Evolutionary conservation across 2,113 vertebrate genomes (phyloP), one percentile per base, ranked within the genome.

Genomic region (Phainopepla nitens): DNA sequence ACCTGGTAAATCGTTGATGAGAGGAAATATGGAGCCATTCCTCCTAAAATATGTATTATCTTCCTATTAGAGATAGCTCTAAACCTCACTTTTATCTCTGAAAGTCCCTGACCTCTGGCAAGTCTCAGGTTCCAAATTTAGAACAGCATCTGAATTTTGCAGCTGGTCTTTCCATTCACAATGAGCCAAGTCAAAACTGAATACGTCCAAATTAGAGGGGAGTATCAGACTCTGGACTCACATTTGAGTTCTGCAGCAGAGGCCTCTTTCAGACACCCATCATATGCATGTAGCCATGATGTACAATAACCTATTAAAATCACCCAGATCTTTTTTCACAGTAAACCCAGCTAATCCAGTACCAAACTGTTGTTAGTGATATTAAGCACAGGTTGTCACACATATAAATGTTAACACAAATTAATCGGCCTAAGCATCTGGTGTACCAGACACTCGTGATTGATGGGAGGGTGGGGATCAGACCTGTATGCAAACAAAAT

Each of bases 181-280:
- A 89, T 68, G 81, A 95, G 87, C 84, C 90, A 91, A 95, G 86
- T 69, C 39, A 80, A 79, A 86, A 89, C 25, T 92, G 91, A 94
- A 95, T 91, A 57, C 19, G 35, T 64, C 72, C 68, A 92, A 89
- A 95, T 96, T 92, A 96, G 68, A 81, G 45, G 24, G 80, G 68
- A 89, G 61, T 87, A 66, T 72, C 86, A 83, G 90, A 91, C 78
- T 81, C 72, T 36, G 86, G 82, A 91, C 85, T 84, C 57, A 47
- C 68, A 60, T 75, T 61, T 42, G 45, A 95, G 76, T 21, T 61
- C 36, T 33, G 24, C 16, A 80, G 58, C 76, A 73, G 64, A 73
- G 44, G 8, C 16, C 18, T 89, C 41, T 95, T 82, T 71, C 82
- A 94, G 76, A 93, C 75, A 35, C 53, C 72, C 18, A 20, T 86